Evolutionary conservation across 1,140 invertebrate genomes (phyloP), one percentile per base, ranked within the genome.

Genomic region (Drosophila asahinai): DNA sequence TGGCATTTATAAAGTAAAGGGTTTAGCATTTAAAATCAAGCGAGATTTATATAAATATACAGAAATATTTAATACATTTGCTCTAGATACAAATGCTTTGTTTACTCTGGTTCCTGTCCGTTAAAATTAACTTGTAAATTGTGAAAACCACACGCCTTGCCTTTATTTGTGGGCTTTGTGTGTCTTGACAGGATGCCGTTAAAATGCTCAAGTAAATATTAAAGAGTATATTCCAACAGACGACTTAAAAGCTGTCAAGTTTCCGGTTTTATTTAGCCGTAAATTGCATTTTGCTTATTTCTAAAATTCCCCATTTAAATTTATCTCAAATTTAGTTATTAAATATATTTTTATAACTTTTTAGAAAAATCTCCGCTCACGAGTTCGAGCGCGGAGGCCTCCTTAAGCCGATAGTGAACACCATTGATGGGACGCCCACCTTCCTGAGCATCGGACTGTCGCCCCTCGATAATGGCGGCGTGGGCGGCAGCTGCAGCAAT

Each of bases 301-400:
- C 33, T 11, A 33, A 9, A 33, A 11, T 2, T 8, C 9, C 8
- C 30, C 8, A 33, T 33, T 36, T 36, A 36, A 11, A 36, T 11
- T 11, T 11, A 36, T 2, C 9, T 11, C 3, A 36, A 36, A 36
- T 11, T 36, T 36, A 33, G 8, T 30, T 7, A 11, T 36, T 4
- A 11, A 3, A 36, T 36, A 11, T 11, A 2, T 3, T 3, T 19
- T 42, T 5, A 42, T 45, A 62, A 25, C 22, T 33, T 43, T 60
- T n/a, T 83, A 95, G 98, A 62, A 99, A 99, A 94, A 98, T 99
- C 86, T 99, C 98, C 4, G 98, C 98, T 11, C 97, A 98, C 93
- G 98, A 99, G 92, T 99, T 99, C 92, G 98, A 99, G 93, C 95
- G 97, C 3, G 97, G 97, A 2, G 97, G 98, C 45, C 94, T 98